Base-by-base conservation (phyloP, 2,113 vertebrate genomes). In the Pelodiscus sinensis region DNA sequence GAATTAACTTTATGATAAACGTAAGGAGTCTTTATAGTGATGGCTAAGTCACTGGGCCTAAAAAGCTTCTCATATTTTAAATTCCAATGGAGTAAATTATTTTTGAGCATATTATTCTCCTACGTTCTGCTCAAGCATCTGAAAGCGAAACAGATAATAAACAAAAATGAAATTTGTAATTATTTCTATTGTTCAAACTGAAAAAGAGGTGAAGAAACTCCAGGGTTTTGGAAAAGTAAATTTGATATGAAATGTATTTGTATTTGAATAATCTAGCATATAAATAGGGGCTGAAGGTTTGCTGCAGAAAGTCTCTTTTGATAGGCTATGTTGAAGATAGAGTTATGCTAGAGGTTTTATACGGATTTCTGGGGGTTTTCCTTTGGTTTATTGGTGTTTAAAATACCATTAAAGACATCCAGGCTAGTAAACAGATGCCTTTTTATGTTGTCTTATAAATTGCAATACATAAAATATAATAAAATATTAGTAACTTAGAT, bases 401-500 rank as follows among this genome's bases (percentile, higher is more conserved):
- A 79, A 85, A 38, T 58, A 14, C 15, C 9, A 27, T 77, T 77
- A 89, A 71, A 95, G 85, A 14, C 86, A 55, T 51, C 80, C 29
- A 38, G 38, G 15, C 7, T 44, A 27, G 18, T 14, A 27, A 13
- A 24, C 44, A 54, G 58, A 38, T 57, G 52, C 55, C 60, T 75
- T 57, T 51, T 31, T 58, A 82, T 56, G 27, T 71, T 81, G 21
- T 82, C 19, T 92, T 81, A 57, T 58, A 13, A 38, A 25, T 9
- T 79, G 60, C 86, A 93, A 92, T 38, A 84, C 73, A 60, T 84
- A 90, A 84, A 92, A 84, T 62, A 81, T 4, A 50, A 88, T 56
- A 29, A 85, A 31, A 60, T 60, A 84, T 94, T 87, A 88, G 77
- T 92, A 88, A 88, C 77, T 22, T 65, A 79, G 92, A 81, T 88